Percentiles rank a stretch among this genome's conserved stretches.
Evolutionary conservation across 1,140 invertebrate genomes (phyloP).

Genomic region (Carposina sasakii): DNA sequence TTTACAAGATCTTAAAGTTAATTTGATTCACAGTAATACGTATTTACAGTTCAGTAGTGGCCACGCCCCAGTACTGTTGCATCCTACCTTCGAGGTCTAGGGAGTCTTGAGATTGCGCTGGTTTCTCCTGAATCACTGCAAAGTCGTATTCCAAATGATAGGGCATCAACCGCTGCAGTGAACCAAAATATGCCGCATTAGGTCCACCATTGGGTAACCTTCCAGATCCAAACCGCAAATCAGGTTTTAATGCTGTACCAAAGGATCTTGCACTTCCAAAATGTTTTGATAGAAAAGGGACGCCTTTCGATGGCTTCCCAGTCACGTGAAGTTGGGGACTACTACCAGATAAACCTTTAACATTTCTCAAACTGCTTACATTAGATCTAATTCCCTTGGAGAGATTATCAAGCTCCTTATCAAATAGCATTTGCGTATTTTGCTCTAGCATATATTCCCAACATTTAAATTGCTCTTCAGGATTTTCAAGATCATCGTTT

Average conservation of each 20-base stretch:
- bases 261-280: conserved; percentile 84
- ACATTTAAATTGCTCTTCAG: conserved; percentile 91
- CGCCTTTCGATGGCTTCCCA: conserved; percentile 62
- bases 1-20: conserved; percentile 45
- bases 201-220: conserved; percentile 78
- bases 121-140: conserved; percentile 84
- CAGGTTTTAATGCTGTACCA: conserved; percentile 54
- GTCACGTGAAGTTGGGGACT: conserved; percentile 73
- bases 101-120: conserved; percentile 76
- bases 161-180: conserved; percentile 85
- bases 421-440: conserved; percentile 90
- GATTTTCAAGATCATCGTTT: conserved; percentile 56
- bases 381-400: conserved; percentile 76
- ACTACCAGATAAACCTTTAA: conserved; percentile 72
- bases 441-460: conserved; percentile 96
- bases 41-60: conserved; percentile 83
- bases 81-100: conserved; percentile 85
- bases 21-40: not conserved
- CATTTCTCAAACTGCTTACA: conserved; percentile 60
- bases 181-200: conserved; percentile 89
- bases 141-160: conserved; percentile 90
- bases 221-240: conserved; percentile 65
- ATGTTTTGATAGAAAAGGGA: conserved; percentile 80
- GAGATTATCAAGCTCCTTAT: conserved; percentile 89
- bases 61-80: conserved; percentile 91